Conservation (phyloP, 2,888 invertebrate species). For the Ditula angustiorana region DNA sequence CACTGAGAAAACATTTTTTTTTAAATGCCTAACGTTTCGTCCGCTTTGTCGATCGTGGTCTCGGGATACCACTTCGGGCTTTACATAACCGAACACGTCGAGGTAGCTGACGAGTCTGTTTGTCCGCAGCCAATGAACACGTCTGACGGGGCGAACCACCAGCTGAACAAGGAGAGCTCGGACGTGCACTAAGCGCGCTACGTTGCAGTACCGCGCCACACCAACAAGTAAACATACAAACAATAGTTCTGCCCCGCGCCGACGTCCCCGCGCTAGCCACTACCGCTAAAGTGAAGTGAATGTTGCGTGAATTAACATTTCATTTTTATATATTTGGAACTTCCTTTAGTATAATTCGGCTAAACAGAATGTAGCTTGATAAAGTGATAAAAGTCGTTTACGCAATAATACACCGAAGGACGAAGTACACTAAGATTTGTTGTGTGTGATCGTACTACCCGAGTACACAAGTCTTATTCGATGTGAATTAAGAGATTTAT, state of each 20-base stretch:
- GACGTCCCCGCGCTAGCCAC: constrained; percentile 17
- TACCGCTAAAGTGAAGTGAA: constrained; percentile 39
- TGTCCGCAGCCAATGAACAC: constrained; percentile 91
- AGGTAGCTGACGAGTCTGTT: constrained; percentile 12
- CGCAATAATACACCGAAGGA: constrained; percentile 38
- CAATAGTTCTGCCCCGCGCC: constrained; percentile 73
- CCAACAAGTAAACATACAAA: constrained; percentile 60
- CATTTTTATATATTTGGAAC: constrained; percentile 40
- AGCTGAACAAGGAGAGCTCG: constrained; percentile 91
- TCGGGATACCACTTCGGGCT: too few relatives aligned
- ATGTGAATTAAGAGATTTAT: constrained; percentile 41
- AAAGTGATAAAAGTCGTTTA: constrained; percentile 40
- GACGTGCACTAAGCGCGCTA: constrained; percentile 90
- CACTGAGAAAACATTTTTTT: too few relatives aligned
- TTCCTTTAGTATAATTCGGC: constrained; percentile 40
- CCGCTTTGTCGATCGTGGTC: too few relatives aligned
- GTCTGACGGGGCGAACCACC: constrained; percentile 93
- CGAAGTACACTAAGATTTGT: constrained; percentile 40
- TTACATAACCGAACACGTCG: too few relatives aligned
- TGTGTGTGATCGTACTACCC: constrained; percentile 49
- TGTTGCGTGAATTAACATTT: constrained; percentile 38
- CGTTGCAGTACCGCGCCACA: constrained; percentile 69
- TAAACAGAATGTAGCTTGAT: constrained; percentile 39
- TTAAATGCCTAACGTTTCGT: too few relatives aligned
- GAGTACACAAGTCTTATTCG: constrained; percentile 39